Evolutionary conservation across 1,140 invertebrate species (phyloP).

Genomic region (Ostrea denselamellosa): DNA sequence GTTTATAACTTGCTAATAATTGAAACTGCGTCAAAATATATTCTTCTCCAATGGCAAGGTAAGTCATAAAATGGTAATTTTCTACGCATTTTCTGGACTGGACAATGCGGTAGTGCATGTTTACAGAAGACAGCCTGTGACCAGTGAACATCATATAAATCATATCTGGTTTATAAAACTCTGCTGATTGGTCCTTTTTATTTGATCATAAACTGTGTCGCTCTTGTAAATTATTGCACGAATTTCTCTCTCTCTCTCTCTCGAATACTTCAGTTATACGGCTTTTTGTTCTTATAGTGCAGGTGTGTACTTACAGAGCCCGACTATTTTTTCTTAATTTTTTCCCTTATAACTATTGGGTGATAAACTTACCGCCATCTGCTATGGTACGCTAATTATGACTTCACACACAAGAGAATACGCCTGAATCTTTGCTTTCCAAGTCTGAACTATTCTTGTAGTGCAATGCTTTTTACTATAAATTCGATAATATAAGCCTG

Average conservation of each 20-base stretch:
- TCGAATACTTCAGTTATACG: too few relatives aligned
- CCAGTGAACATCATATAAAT: background rate
- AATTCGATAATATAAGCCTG: too few relatives aligned
- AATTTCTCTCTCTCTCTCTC: background rate
- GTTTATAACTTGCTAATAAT: constrained; percentile 29
- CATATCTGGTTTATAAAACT: background rate
- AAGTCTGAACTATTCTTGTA: too few relatives aligned
- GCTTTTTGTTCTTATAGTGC: too few relatives aligned
- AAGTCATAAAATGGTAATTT: background rate
- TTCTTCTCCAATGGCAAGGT: background rate
- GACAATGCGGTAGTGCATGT: background rate
- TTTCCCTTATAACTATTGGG: too few relatives aligned
- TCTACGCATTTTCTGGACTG: background rate
- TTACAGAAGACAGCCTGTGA: background rate
- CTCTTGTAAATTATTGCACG: background rate
- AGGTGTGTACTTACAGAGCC: too few relatives aligned
- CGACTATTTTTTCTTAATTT: too few relatives aligned
- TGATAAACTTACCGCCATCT: too few relatives aligned
- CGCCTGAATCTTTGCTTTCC: too few relatives aligned
- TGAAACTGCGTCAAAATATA: constrained; percentile 11
- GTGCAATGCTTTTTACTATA: too few relatives aligned
- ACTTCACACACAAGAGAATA: too few relatives aligned
- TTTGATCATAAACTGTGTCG: background rate
- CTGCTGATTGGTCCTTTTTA: background rate
- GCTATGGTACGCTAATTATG: too few relatives aligned